Conservation (phyloP, 2,888 invertebrate genomes). For the Diaperis boleti region DNA sequence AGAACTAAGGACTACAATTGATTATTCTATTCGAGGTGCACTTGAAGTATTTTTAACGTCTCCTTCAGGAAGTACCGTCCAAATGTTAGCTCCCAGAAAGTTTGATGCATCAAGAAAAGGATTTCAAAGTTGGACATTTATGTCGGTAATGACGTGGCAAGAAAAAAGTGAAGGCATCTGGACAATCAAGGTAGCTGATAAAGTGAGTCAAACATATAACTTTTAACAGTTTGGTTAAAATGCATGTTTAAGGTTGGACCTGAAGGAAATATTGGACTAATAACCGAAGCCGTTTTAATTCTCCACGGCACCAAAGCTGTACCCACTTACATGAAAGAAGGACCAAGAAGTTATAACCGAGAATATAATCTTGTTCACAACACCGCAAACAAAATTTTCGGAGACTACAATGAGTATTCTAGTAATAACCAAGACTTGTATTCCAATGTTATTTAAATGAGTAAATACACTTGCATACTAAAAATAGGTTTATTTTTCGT, state of each 20-base stretch:
- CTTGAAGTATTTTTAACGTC: constrained; percentile 81
- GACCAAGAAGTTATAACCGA: constrained; percentile 69
- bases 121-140: constrained; percentile 86
- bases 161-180: constrained; percentile 82
- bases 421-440: constrained; percentile 3
- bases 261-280: constrained; percentile 68
- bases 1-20: constrained; percentile 78
- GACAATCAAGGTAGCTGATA: constrained; percentile 69
- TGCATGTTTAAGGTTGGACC: constrained; percentile 62
- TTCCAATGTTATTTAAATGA: constrained; percentile 10
- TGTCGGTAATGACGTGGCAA: constrained; percentile 93
- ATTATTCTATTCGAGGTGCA: constrained; percentile 80
- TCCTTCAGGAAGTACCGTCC: constrained; percentile 79
- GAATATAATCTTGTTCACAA: constrained; percentile 67
- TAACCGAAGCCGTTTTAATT: constrained; percentile 72
- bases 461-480: neutral
- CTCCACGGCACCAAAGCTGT: constrained; percentile 79
- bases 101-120: constrained; percentile 79
- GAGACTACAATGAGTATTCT: constrained; percentile 1
- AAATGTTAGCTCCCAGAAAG: constrained; percentile 77
- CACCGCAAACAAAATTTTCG: constrained; percentile 25
- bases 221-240: constrained; percentile 10
- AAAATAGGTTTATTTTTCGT: neutral
- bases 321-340: constrained; percentile 74
- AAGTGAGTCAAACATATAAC: constrained; percentile 67